phyloP scores from a whole-genome alignment of 2,888 invertebrate species.

The Leptothorax acervorum region DNA sequence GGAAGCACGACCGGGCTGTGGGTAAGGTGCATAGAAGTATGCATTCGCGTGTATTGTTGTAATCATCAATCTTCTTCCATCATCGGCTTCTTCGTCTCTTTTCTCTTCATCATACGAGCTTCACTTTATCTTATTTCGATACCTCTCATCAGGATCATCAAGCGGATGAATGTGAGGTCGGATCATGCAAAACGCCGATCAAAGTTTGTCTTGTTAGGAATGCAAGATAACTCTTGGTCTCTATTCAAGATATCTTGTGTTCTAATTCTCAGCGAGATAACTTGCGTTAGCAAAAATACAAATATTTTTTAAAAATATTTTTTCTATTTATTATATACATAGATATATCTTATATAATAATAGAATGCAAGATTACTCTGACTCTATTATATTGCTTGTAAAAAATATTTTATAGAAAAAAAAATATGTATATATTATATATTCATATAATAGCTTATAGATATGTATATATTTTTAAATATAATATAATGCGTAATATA shows the following conservation, averaged over 20 bases:
- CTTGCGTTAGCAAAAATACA: background rate
- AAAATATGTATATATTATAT: background rate
- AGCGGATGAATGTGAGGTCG: conserved; percentile 46
- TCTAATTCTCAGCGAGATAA: conserved; percentile 76
- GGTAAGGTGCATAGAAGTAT: conserved; percentile 24
- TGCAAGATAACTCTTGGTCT: conserved; percentile 73
- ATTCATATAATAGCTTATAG: background rate
- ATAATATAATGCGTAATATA: too few species aligned
- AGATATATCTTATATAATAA: background rate
- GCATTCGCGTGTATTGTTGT: conserved; percentile 15
- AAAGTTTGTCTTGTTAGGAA: conserved; percentile 74
- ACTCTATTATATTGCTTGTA: background rate
- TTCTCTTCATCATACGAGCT: conserved; percentile 42
- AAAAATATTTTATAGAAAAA: background rate
- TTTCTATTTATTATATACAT: background rate
- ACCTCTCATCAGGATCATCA: conserved; percentile 41
- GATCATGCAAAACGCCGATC: conserved; percentile 62
- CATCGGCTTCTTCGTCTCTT: conserved; percentile 18
- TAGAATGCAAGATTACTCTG: background rate
- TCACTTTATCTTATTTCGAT: conserved; percentile 42
- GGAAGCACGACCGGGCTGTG: background rate
- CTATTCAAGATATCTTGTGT: conserved; percentile 33
- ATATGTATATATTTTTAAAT: background rate
- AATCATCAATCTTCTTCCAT: conserved; percentile 1
- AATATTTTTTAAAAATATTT: background rate